Percentiles rank a stretch among this genome's conserved stretches.
Evolutionary conservation across 2,797 vertebrate species (phyloP).

Genomic region (Lutjanus argentimaculatus): DNA sequence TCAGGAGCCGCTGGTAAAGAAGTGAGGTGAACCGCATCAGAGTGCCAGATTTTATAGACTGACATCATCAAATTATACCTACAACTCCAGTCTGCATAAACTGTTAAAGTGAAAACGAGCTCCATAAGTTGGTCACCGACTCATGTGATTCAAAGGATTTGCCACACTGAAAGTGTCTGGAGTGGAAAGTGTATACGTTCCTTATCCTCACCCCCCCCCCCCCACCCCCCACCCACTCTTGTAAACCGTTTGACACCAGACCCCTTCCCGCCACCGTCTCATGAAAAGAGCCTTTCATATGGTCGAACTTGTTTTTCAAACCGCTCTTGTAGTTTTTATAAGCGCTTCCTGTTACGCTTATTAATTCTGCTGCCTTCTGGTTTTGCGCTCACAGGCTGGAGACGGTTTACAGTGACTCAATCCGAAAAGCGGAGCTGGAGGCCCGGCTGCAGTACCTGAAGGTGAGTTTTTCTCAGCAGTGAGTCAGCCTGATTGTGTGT

Average conservation of each 20-base stretch:
- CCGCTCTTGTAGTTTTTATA: constrained; percentile 50
- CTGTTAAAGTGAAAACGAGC: constrained; percentile 53
- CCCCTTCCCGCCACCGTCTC: constrained; percentile 42
- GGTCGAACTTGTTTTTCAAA: constrained; percentile 22
- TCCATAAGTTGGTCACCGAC: constrained; percentile 27
- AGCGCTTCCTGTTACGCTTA: constrained; percentile 55
- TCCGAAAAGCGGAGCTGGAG: constrained; percentile 94
- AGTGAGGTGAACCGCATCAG: constrained; percentile 66
- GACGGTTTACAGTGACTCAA: constrained; percentile 92
- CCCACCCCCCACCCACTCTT: constrained; percentile 39
- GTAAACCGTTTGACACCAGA: constrained; percentile 61
- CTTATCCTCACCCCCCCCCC: no score
- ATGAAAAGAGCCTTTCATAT: constrained; percentile 72
- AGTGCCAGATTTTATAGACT: constrained; percentile 45
- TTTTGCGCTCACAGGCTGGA: constrained; percentile 86
- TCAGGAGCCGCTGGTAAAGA: constrained; percentile 31
- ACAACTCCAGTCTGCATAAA: constrained; percentile 39
- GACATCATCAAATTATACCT: constrained; percentile 58
- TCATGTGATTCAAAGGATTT: constrained; percentile 55
- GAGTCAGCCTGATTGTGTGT: constrained; percentile 36
- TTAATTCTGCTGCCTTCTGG: constrained; percentile 49
- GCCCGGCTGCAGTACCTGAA: constrained; percentile 96
- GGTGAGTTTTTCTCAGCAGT: constrained; percentile 79
- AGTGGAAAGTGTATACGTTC: constrained; percentile 70
- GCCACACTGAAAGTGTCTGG: constrained; percentile 24